Percentiles rank a stretch among this genome's conserved stretches.
These are phyloP conservation scores for Carduelis carduelis DNA, from an alignment of 2,797 vertebrate species.

Conservation along the genomic window DNA sequence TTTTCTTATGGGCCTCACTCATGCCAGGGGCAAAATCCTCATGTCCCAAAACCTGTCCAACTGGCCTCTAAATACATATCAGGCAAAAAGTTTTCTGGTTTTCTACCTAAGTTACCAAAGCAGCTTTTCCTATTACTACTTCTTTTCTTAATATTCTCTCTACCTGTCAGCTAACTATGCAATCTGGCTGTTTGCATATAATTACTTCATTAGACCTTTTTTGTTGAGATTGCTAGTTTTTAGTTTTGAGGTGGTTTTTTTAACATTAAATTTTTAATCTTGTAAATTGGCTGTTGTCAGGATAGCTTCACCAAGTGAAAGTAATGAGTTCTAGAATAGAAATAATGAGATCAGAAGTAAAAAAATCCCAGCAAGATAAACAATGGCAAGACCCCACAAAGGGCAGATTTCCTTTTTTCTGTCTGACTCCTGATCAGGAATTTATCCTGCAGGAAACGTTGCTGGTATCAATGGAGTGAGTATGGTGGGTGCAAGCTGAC, in stretches of 20 bases:
- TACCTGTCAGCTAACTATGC: background rate
- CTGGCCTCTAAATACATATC: background rate
- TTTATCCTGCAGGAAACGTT: background rate
- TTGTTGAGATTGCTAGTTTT: background rate
- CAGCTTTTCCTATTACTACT: background rate
- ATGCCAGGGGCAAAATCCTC: background rate
- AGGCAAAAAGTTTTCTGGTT: background rate
- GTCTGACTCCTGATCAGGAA: background rate
- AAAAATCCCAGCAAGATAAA: background rate
- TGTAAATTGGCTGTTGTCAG: background rate
- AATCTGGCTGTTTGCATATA: background rate
- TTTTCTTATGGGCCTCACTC: background rate
- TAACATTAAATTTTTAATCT: background rate
- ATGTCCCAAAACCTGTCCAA: background rate
- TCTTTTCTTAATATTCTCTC: background rate
- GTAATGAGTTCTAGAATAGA: background rate
- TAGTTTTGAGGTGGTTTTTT: background rate
- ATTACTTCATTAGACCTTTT: background rate
- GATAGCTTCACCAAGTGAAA: background rate
- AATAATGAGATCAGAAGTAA: background rate
- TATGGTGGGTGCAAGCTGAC: background rate
- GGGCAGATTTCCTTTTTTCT: background rate
- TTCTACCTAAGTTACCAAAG: background rate
- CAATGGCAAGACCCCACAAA: fast-evolving
- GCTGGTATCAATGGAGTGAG: background rate